A percentile compares a stretch with the other conserved stretches of the same genome.
Conservation (phyloP, 1,140 invertebrate genomes). For the Drosophila suzukii region DNA sequence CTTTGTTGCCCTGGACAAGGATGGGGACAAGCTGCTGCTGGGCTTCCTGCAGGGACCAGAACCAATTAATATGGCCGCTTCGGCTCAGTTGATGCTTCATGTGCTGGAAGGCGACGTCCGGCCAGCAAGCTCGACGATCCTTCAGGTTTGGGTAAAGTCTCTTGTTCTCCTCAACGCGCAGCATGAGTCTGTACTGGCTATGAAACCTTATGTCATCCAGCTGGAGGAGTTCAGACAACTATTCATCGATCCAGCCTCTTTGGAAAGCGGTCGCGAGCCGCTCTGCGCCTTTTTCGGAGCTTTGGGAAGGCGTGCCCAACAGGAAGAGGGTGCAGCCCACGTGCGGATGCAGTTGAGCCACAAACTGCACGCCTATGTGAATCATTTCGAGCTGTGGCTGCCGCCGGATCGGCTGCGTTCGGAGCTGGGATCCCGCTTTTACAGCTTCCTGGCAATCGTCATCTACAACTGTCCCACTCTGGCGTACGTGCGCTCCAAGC, state of each 20-base stretch:
- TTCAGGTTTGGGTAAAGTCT: constrained; percentile 78
- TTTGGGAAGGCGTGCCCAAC: constrained; percentile 59
- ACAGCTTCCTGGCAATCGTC: constrained; percentile 80
- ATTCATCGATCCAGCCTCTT: constrained; percentile 39
- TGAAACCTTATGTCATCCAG: constrained; percentile 47
- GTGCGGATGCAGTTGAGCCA: constrained; percentile 67
- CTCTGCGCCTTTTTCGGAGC: constrained; percentile 74
- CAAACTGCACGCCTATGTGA: constrained; percentile 70
- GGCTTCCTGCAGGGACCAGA: constrained; percentile 52
- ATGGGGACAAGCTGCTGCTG: constrained; percentile 33
- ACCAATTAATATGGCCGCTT: constrained; percentile 58
- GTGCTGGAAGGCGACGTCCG: constrained; percentile 35
- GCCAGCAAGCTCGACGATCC: constrained; percentile 31
- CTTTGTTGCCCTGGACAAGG: constrained; percentile 55
- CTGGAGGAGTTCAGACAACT: constrained; percentile 58
- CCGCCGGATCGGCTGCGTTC: constrained; percentile 47
- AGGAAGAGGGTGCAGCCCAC: constrained; percentile 36
- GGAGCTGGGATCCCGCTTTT: constrained; percentile 70
- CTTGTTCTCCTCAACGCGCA: constrained; percentile 66
- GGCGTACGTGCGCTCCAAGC: constrained; percentile 76
- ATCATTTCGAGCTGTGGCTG: constrained; percentile 78
- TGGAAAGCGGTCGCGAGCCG: constrained; percentile 65
- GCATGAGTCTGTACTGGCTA: constrained; percentile 54
- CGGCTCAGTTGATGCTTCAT: constrained; percentile 62
- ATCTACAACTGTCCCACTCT: constrained; percentile 78